Evolutionary conservation across 2,797 vertebrate genomes (phyloP).

Genomic region (Myotis pilosus): DNA sequence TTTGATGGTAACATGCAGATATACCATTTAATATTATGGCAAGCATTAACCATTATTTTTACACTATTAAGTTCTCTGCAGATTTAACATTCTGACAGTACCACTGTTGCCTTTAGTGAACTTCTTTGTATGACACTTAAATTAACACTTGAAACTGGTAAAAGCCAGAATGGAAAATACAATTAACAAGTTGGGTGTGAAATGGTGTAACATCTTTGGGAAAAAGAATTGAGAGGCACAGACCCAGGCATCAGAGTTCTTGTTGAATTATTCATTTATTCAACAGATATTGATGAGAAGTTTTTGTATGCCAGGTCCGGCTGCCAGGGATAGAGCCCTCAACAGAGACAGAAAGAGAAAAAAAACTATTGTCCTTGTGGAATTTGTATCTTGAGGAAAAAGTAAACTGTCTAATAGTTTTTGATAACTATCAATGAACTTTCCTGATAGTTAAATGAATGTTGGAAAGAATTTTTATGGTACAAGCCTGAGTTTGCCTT

Average conservation of each 20-base stretch:
- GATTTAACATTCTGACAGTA: not conserved
- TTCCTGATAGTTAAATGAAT: conserved; percentile 73
- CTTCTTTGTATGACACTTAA: not conserved
- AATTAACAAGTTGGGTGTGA: not conserved
- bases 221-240: not conserved
- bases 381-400: not conserved
- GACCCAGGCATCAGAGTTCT: not conserved
- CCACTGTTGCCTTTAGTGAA: not conserved
- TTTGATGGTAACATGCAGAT: not conserved
- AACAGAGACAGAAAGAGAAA: not conserved
- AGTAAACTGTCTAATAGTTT: conserved; percentile 66
- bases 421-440: conserved; percentile 66
- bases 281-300: not conserved
- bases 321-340: not conserved
- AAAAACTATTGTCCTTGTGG: not conserved
- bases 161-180: not conserved
- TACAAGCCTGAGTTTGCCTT: conserved; percentile 70
- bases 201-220: not conserved
- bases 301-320: not conserved
- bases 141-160: not conserved
- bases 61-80: not conserved
- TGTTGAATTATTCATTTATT: not conserved
- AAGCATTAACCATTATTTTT: not conserved
- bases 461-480: conserved; percentile 61
- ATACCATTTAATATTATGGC: not conserved